Conservation (phyloP, 2,888 invertebrate genomes). For the Hypena proboscidalis region DNA sequence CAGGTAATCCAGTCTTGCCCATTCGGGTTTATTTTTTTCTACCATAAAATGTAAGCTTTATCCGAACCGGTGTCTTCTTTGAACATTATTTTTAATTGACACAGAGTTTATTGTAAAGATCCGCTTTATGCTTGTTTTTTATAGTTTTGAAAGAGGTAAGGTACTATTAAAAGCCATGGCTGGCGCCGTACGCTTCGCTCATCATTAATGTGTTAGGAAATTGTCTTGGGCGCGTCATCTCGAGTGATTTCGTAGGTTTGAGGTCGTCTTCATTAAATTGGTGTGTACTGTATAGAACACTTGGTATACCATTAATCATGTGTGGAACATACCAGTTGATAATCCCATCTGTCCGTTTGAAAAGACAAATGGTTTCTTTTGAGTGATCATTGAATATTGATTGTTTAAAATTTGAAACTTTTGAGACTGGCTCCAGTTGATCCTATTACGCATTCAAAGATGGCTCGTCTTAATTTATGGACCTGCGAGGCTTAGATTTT, state of each 20-base stretch:
- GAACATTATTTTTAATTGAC: constrained; percentile 39
- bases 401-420: constrained; percentile 13
- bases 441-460: constrained; percentile 6
- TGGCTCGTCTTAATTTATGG: constrained; percentile 11
- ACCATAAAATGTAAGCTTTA: constrained; percentile 33
- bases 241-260: constrained; percentile 25
- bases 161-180: constrained; percentile 9
- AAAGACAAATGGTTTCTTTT: constrained; percentile 44
- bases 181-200: constrained; percentile 7
- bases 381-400: constrained; percentile 17
- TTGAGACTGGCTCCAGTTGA: constrained; percentile 15
- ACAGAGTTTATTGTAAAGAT: constrained; percentile 31
- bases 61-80: constrained; percentile 22
- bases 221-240: constrained; percentile 27
- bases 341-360: constrained; percentile 34
- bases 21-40: constrained; percentile 34
- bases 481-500: not conserved
- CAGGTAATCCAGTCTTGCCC: constrained; percentile 45
- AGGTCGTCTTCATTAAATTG: constrained; percentile 32
- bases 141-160: constrained; percentile 24
- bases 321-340: constrained; percentile 28
- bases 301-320: constrained; percentile 45
- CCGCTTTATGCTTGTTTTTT: constrained; percentile 29
- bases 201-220: constrained; percentile 22
- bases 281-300: constrained; percentile 26